A percentile compares a stretch with the other conserved stretches of the same genome.
Conservation (phyloP, 2,797 vertebrate genomes). For the Premnoplex brunnescens region DNA sequence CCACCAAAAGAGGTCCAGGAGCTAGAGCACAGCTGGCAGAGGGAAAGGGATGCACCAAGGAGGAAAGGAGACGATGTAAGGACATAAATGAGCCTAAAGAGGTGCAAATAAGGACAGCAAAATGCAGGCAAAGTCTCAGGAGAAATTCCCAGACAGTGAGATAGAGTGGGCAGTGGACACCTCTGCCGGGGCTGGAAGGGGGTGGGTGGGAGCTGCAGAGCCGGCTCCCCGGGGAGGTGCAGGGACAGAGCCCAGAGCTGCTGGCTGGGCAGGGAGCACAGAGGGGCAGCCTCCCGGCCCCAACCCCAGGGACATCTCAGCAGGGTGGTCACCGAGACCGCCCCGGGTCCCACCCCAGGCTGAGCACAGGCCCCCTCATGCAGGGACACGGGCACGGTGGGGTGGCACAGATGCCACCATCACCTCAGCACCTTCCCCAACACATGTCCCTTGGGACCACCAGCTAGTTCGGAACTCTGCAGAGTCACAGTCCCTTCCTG, state of each 20-base stretch:
- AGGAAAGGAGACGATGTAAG: not conserved
- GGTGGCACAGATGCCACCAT: fast-evolving
- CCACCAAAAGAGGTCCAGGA: not conserved
- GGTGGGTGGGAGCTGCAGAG: not conserved
- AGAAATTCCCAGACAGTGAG: conserved; percentile 69
- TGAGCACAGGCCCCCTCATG: fast-evolving
- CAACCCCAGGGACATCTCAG: fast-evolving
- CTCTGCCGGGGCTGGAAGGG: not conserved
- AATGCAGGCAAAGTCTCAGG: conserved; percentile 38
- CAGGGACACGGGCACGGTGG: fast-evolving
- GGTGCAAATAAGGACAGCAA: conserved; percentile 60
- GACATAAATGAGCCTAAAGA: not conserved
- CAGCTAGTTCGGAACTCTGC: not conserved
- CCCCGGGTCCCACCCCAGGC: not conserved
- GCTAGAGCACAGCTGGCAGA: not conserved
- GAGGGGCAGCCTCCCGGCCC: not conserved
- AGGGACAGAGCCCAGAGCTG: fast-evolving
- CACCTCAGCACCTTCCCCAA: not conserved
- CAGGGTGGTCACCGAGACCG: fast-evolving
- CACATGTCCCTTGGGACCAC: too few relatives aligned
- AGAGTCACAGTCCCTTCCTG: not conserved
- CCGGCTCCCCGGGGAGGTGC: not conserved
- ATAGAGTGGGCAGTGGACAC: conserved; percentile 20
- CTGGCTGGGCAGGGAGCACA: fast-evolving
- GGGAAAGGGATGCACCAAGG: not conserved